phyloP scores from a whole-genome alignment of 35 echinoderm and acorn worm genomes.

The Acanthaster planci region DNA sequence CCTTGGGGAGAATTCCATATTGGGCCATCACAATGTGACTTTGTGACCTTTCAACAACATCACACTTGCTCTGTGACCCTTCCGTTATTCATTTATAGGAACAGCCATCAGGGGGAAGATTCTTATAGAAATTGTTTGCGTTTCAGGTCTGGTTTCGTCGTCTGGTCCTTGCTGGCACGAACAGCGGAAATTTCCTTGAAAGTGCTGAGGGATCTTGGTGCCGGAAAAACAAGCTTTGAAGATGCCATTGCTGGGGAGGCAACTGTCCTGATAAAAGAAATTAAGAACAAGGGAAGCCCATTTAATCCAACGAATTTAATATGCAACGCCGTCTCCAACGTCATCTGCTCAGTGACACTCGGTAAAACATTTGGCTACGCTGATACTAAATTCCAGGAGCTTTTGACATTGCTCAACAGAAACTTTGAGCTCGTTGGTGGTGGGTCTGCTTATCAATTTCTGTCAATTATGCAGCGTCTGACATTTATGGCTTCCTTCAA shows the following conservation, averaged over 20 bases:
- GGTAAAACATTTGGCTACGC: slow-evolving; percentile 8
- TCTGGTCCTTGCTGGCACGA: background rate
- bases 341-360: slow-evolving; percentile 11
- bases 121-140: background rate
- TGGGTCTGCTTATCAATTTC: background rate
- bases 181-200: slow-evolving; percentile 8
- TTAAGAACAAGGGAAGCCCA: background rate
- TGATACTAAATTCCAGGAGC: background rate
- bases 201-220: background rate
- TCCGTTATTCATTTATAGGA: too few relatives aligned
- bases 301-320: background rate
- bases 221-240: background rate
- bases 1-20: too few relatives aligned
- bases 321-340: background rate
- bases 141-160: background rate
- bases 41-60: too few relatives aligned
- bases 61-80: too few relatives aligned
- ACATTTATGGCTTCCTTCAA: background rate
- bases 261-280: background rate
- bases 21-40: too few relatives aligned
- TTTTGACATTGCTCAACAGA: background rate
- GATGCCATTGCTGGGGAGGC: background rate
- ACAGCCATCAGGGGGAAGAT: too few relatives aligned
- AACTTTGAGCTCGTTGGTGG: background rate
- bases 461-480: background rate